Evolutionary conservation across 1,140 invertebrate species (phyloP).

Genomic region (Temnothorax longispinosus): DNA sequence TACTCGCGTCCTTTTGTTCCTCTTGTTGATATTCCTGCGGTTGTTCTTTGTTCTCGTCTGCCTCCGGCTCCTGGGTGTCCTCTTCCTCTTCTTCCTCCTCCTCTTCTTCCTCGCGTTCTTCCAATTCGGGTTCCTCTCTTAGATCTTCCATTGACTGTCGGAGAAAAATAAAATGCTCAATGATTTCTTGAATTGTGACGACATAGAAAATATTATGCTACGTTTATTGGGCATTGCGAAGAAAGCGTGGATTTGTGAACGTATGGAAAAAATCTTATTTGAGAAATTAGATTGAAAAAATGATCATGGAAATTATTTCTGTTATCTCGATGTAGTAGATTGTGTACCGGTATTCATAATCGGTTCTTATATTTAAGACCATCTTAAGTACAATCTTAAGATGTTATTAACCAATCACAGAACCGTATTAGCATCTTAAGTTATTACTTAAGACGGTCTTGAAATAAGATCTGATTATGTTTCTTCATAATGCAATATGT

Average conservation of each 20-base stretch:
- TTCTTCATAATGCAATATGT: not conserved
- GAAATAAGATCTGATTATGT: not conserved
- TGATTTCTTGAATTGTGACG: not conserved
- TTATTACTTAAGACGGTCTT: too few relatives aligned
- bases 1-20: slow-evolving; percentile 46
- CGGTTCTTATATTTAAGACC: too few relatives aligned
- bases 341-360: not conserved
- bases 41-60: slow-evolving; percentile 80
- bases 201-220: not conserved
- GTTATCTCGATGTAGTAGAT: not conserved
- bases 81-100: slow-evolving; percentile 75
- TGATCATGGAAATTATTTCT: not conserved
- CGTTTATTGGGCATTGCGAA: slow-evolving; percentile 30
- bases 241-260: slow-evolving; percentile 13
- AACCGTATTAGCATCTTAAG: too few relatives aligned
- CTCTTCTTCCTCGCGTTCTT: slow-evolving; percentile 86
- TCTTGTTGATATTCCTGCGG: slow-evolving; percentile 68
- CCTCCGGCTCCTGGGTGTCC: not conserved
- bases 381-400: too few relatives aligned
- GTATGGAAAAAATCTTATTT: not conserved
- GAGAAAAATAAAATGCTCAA: not conserved
- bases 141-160: slow-evolving; percentile 85
- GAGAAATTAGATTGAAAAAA: not conserved
- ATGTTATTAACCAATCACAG: too few relatives aligned
- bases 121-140: slow-evolving; percentile 85